phyloP scores from a whole-genome alignment of 37 sponge, comb jelly and placozoan species.

The Diacarnus erythraeanus region DNA sequence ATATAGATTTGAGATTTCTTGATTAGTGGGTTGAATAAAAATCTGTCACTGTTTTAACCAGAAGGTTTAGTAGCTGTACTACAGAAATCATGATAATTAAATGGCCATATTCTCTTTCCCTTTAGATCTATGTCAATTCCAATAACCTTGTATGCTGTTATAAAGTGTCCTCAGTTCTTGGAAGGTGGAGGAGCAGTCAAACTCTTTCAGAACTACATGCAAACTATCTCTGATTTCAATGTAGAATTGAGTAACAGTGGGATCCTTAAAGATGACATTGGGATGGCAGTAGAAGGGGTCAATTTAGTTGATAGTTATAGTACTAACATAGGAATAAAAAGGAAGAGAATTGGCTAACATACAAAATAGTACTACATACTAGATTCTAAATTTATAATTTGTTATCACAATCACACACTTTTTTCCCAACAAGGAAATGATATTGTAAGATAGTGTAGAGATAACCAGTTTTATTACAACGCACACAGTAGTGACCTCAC shows the following conservation, averaged over 20 bases:
- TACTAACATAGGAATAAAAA: neutral
- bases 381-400: neutral
- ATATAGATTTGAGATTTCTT: no score
- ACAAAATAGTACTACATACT: no score
- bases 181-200: neutral
- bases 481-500: neutral
- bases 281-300: no score
- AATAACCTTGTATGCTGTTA: conserved; percentile 56
- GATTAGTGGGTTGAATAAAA: no score
- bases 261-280: no score
- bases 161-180: conserved; percentile 41
- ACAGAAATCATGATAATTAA: no score
- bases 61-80: no score
- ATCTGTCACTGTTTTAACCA: no score
- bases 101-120: neutral
- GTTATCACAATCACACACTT: neutral
- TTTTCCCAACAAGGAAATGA: neutral
- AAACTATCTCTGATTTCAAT: conserved; percentile 10
- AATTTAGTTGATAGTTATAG: no score
- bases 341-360: conserved; percentile 8
- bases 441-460: no score
- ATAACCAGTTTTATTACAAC: neutral
- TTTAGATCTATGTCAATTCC: conserved; percentile 76
- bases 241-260: neutral
- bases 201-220: conserved; percentile 20